Evolutionary conservation across 2,888 invertebrate genomes (phyloP), one percentile per base, ranked within the genome.

Genomic region (Silvanus unidentatus): DNA sequence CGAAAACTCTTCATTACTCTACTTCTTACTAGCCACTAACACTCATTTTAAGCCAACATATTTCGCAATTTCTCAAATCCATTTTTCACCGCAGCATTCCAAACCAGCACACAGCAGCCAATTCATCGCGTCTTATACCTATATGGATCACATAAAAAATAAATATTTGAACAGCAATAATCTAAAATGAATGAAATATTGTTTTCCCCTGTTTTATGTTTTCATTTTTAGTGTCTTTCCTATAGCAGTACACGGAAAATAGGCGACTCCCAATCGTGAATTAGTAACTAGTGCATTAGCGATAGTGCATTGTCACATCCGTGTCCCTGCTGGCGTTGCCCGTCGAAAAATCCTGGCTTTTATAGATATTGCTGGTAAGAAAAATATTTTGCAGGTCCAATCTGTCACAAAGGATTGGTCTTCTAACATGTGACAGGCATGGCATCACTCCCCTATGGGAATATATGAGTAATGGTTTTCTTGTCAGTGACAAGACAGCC

Each of bases 401-500:
- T 69, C 66, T 67, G 68, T 70, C 69, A 64, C 60, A 62, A 62
- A 61, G 66, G 65, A 70, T 71, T 68, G 69, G 68, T 65, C 65
- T 57, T 63, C 66, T 62, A 69, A 69, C 67, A 65, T 66, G 65
- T 70, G 69, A 69, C 67, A 70, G 66, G 60, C 59, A 59, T n/a
- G n/a, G 59, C 62, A 57, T 60, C 58, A 57, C 54, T 58, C 62
- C 66, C 64, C 55, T 40, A 32, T 14, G 64, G 70, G 68, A 64
- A 59, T 63, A 59, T 58, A 64, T 69, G 70, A 71, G 67, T 69
- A 69, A 71, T 71, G 70, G 68, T 64, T 66, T 64, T 59, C 60
- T 61, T 62, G 63, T 61, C 64, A 60, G 5, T 37, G 37, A 37
- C 37, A 37, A 37, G 37, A 37, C 37, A 37, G 37, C 15, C 10